Conservation (phyloP, 1,140 invertebrate species). For the Hirudo medicinalis region DNA sequence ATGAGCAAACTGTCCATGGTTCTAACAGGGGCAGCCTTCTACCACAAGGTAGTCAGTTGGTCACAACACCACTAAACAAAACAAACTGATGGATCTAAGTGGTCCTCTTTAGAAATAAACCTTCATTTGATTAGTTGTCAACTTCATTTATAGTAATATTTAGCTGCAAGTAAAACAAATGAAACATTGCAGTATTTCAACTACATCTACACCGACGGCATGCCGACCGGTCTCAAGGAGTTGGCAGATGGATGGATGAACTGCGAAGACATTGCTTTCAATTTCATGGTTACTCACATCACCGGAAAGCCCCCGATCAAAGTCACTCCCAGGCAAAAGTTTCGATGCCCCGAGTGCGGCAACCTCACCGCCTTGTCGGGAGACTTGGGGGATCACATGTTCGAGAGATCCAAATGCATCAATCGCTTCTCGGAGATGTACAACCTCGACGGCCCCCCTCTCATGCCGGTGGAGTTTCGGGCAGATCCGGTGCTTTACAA, state of each 20-base stretch:
- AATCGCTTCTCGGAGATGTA: slow-evolving; percentile 70
- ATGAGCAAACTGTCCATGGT: slow-evolving; percentile 57
- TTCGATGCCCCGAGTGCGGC: slow-evolving; percentile 86
- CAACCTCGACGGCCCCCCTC: slow-evolving; percentile 59
- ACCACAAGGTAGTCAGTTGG: slow-evolving; percentile 58
- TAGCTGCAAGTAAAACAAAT: too few species aligned
- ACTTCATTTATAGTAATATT: too few species aligned
- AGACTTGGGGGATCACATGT: slow-evolving; percentile 73
- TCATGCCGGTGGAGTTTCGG: slow-evolving; percentile 75
- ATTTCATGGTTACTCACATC: slow-evolving; percentile 91
- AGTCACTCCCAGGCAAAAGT: slow-evolving; percentile 93
- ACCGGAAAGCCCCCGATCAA: slow-evolving; percentile 96
- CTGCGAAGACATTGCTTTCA: slow-evolving; percentile 99
- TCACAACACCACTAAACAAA: background rate
- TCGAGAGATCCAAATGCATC: slow-evolving; percentile 79
- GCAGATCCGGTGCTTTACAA: slow-evolving; percentile 86
- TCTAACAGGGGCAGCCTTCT: slow-evolving; percentile 87
- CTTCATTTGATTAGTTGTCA: too few species aligned
- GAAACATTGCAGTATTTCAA: slow-evolving; percentile 63
- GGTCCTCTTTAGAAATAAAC: too few species aligned
- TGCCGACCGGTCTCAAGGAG: slow-evolving; percentile 80
- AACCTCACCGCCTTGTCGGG: slow-evolving; percentile 87
- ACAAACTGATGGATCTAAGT: too few species aligned
- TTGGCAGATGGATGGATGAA: slow-evolving; percentile 99
- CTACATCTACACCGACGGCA: slow-evolving; percentile 79